Evolutionary conservation across 2,113 vertebrate genomes (phyloP), one percentile per base, ranked within the genome.

Genomic region (Tylochromis polylepis): DNA sequence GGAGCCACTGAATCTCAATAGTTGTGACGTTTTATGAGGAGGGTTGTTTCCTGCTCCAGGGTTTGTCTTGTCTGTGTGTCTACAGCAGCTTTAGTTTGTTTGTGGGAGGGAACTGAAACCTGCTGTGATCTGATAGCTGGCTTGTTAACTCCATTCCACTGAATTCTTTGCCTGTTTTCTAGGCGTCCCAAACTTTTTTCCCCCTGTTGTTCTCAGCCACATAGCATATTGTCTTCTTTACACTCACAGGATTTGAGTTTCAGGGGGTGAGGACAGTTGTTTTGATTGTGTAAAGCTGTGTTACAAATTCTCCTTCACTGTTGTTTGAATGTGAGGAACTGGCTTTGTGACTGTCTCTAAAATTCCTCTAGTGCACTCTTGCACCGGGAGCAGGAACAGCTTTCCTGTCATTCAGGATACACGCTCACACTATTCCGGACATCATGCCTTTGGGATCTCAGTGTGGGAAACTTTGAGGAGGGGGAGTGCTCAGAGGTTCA

Each of bases 401-500:
- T 94, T 95, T 95, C 94, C 94, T 95, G 94, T 89, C 90, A 91
- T 94, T 93, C 94, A 95, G 94, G 94, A 95, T 94, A 93, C 93
- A 90, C 62, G 62, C 87, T 91, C 92, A 77, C 87, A 70, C 88
- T 90, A 88, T 92, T 94, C 95, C 92, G 91, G 93, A 94, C 88
- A 92, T 86, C 89, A 87, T 87, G 90, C 91, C 87, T 94, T 77
- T 87, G 87, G 92, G 91, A 92, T 90, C 81, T 87, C 31, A 49
- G 82, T 94, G 90, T 94, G 93, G 92, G 93, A 95, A 94, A 94
- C 90, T 87, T 80, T 91, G 83, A 92, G 87, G 87, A 91, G 87
- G 87, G 87, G 88, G 91, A 86, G 89, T 91, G 91, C 89, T 93
- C 55, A 85, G 91, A 93, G 87, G 88, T 43, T 43, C 41, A 43